Evolutionary conservation across 2,888 invertebrate genomes (phyloP).

Genomic region (Cephus pulcher): DNA sequence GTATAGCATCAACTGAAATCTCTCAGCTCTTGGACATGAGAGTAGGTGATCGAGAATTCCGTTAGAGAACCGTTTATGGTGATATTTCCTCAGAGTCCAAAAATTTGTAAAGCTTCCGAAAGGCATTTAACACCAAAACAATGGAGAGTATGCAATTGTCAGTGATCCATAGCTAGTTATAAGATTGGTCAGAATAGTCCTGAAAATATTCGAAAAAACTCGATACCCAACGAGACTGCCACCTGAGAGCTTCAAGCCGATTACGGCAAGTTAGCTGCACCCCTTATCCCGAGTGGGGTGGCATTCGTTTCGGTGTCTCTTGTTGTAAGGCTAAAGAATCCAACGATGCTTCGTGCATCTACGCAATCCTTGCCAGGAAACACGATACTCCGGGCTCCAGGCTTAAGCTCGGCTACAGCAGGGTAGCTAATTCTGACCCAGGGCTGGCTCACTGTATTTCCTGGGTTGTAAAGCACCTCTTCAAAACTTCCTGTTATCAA

Average conservation of each 20-base stretch:
- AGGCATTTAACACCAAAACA: neutral
- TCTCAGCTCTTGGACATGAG: neutral
- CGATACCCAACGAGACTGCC: neutral
- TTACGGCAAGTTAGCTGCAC: constrained; percentile 7
- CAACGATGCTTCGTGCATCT: constrained; percentile 3
- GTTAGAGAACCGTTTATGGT: neutral
- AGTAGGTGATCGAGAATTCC: neutral
- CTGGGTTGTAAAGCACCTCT: neutral
- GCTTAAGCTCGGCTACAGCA: too few species aligned
- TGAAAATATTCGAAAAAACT: neutral
- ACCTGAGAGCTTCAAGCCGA: neutral
- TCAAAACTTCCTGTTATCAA: neutral
- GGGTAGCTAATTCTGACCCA: too few species aligned
- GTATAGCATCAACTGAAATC: neutral
- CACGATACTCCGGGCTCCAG: too few species aligned
- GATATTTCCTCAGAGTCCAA: too few species aligned
- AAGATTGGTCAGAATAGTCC: neutral
- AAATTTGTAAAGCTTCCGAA: neutral
- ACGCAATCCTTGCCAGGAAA: constrained; percentile 10
- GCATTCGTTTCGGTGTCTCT: neutral
- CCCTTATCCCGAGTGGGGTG: neutral
- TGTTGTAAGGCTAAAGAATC: neutral
- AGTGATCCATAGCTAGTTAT: neutral
- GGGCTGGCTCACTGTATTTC: too few species aligned
- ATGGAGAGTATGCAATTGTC: neutral